These are phyloP conservation scores for Aulostomus chinensis DNA, from an alignment of 2,797 vertebrate species.

Conservation along the genomic window DNA sequence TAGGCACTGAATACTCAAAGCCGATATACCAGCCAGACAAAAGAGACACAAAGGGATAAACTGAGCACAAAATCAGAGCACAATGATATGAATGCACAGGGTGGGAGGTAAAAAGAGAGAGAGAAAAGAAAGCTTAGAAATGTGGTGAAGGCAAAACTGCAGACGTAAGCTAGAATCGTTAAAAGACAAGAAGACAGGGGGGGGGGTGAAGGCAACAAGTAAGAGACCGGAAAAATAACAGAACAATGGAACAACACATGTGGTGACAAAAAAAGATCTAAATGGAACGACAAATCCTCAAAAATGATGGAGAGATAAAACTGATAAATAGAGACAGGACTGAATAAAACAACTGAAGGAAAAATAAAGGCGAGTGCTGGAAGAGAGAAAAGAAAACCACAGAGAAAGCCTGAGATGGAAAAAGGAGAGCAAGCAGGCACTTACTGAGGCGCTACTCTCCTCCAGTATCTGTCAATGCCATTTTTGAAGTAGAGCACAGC, in stretches of 20 bases:
- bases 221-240: constrained; percentile 13
- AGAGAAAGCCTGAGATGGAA: not conserved
- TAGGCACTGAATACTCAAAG: constrained; percentile 22
- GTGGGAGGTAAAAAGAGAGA: constrained; percentile 1
- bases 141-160: constrained; percentile 10
- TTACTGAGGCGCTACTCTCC: constrained; percentile 95
- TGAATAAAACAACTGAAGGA: constrained; percentile 18
- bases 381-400: constrained; percentile 1
- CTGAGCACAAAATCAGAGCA: constrained; percentile 36
- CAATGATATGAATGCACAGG: constrained; percentile 28
- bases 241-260: constrained; percentile 17
- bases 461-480: constrained; percentile 98
- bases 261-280: constrained; percentile 23
- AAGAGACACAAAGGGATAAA: constrained; percentile 30
- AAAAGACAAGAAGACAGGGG: constrained; percentile 21
- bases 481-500: constrained; percentile 99
- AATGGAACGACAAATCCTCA: constrained; percentile 10
- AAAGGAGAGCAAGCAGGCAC: constrained; percentile 55
- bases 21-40: constrained; percentile 12
- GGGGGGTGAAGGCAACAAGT: constrained; percentile 5
- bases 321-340: constrained; percentile 29
- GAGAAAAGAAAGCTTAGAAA: too few species aligned
- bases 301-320: constrained; percentile 29
- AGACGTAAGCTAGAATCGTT: constrained; percentile 19
- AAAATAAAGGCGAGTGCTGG: constrained; percentile 9